These are phyloP conservation scores for Cosmorhoe ocellata DNA, from an alignment of 2,888 invertebrate genomes.

Conservation along the genomic window DNA sequence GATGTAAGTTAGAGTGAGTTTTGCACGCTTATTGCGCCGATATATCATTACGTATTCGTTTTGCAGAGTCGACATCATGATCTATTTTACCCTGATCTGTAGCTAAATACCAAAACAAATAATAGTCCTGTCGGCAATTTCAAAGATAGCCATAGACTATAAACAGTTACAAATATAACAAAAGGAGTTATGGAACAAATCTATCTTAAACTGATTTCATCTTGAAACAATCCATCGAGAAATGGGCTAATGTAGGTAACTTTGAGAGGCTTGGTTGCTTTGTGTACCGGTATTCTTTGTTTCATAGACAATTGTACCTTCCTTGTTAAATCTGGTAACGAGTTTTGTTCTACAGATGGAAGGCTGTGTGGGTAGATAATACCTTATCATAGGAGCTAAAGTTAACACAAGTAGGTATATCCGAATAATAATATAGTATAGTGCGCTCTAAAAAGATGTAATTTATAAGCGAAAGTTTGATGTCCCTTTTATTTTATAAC, in stretches of 20 bases:
- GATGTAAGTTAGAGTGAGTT: too few species aligned
- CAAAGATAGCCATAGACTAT: constrained; percentile 2
- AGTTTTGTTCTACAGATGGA: constrained; percentile 5
- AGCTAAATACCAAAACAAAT: constrained; percentile 7
- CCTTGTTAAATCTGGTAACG: constrained; percentile 6
- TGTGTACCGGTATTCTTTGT: constrained; percentile 24
- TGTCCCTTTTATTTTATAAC: too few species aligned
- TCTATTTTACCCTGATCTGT: neutral
- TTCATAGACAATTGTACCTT: constrained; percentile 7
- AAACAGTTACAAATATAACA: constrained; percentile 12
- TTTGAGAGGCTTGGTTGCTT: constrained; percentile 11
- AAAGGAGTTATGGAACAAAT: constrained; percentile 8
- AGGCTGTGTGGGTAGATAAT: neutral
- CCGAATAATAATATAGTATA: too few species aligned
- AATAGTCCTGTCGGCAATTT: constrained; percentile 4
- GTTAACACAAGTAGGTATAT: too few species aligned
- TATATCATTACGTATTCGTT: too few species aligned
- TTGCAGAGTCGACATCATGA: too few species aligned
- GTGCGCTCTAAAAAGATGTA: too few species aligned
- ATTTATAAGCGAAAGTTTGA: too few species aligned
- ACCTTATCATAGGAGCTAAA: too few species aligned
- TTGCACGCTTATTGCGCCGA: too few species aligned
- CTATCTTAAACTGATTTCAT: constrained; percentile 2
- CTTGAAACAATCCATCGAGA: constrained; percentile 10
- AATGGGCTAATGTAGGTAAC: constrained; percentile 15